Conservation (phyloP, 2,797 vertebrate species). For the Craterocephalus amniculus region DNA sequence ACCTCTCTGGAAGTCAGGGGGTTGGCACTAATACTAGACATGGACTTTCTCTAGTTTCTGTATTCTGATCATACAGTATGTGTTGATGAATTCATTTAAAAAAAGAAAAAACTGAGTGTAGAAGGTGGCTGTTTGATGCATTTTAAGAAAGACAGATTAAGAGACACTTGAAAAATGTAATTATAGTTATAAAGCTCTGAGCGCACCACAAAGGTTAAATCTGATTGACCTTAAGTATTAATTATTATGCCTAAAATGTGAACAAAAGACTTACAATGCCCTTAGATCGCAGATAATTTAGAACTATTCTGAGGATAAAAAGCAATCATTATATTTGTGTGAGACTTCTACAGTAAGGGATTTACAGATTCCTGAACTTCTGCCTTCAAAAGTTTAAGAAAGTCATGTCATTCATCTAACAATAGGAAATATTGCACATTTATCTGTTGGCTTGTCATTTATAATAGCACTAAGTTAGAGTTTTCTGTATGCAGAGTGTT, state of each 20-base stretch:
- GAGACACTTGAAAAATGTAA: conserved; percentile 26
- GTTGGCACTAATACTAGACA: conserved; percentile 16
- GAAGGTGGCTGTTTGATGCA: conserved; percentile 9
- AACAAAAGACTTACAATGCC: conserved; percentile 58
- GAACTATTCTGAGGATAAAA: conserved; percentile 57
- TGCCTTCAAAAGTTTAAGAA: conserved; percentile 25
- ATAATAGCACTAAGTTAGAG: not conserved
- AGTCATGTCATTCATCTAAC: conserved; percentile 8
- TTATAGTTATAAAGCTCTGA: conserved; percentile 32
- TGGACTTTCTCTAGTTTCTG: not conserved
- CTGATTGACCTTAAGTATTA: conserved; percentile 46
- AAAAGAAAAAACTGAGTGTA: not conserved
- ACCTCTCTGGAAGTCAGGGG: no score
- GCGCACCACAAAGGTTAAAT: conserved; percentile 28
- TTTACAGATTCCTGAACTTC: conserved; percentile 18
- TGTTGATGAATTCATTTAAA: not conserved
- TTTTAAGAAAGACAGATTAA: conserved; percentile 23
- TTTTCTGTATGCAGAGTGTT: not conserved
- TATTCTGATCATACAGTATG: not conserved
- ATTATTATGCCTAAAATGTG: conserved; percentile 45
- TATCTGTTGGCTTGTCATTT: conserved; percentile 31
- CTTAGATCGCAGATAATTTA: conserved; percentile 39
- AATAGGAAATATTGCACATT: conserved; percentile 4
- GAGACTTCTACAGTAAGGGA: conserved; percentile 12
- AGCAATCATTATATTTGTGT: conserved; percentile 36